Evolutionary conservation across 2,113 vertebrate genomes (phyloP), one percentile per base, ranked within the genome.

Genomic region (Etia nguti): DNA sequence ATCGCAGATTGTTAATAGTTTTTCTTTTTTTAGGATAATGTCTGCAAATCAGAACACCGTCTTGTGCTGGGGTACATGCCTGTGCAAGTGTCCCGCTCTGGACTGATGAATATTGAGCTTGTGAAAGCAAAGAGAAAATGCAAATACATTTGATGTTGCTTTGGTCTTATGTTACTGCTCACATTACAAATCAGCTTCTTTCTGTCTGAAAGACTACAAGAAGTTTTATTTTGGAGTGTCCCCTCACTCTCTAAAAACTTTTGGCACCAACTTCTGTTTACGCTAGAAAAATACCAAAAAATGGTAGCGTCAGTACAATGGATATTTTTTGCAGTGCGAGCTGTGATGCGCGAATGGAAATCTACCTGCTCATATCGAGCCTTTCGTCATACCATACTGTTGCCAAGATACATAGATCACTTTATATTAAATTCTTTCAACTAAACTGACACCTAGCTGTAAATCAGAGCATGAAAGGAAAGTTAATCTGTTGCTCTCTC

Each of bases 361-460:
- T 90, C 81, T 90, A 93, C 90, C 89, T 92, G 90, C 91, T 95
- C 87, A 62, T 89, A 89, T 94, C 89, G 73, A 86, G 56, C 83
- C 68, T 94, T 94, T 94, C 59, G 88, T 95, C 94, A 94, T 89
- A 84, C 52, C 79, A 2, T 13, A 41, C 43, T 29, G 87, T 82
- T 94, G 94, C 95, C 94, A 95, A 95, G 91, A 95, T 79, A 90
- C 94, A 94, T 95, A 88, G 82, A 95, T 95, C 95, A 94, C 90
- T 92, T 93, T 93, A 95, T 94, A 96, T 96, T 96, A 95, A 94
- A 96, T 95, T 96, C 93, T 92, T 92, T 92, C 75, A 88, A 65
- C 90, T 89, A 88, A 89, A 60, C 80, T 94, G 95, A 95, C 93
- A 94, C 93, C 86, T 89, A 60, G 93, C 91, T 89, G 93, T 95